Base-by-base conservation (phyloP, 1,140 invertebrate species). In the Armadillidium nasatum region DNA sequence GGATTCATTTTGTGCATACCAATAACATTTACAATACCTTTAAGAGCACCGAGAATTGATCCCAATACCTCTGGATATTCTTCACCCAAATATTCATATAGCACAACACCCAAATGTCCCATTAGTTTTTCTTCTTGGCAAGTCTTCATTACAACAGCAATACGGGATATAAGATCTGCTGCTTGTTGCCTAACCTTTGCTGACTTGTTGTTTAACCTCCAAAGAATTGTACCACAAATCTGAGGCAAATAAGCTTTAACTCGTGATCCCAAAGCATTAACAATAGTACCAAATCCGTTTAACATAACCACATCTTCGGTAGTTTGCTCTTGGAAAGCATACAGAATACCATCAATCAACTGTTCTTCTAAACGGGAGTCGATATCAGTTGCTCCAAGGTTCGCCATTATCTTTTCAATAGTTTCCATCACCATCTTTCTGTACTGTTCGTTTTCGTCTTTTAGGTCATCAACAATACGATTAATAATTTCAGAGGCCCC, bases 1-100 rank as follows among this genome's bases (percentile, higher is more conserved):
- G 98, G 98, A 7, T 96, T 99, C 97, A 99, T 99, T 88, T 99
- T 99, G 0, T 96, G 98, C 97, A 99, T 99, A 82, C 97, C 97
- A 84, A 99, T 99, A 4, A 99, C 98, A 86, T 99, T 99, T 0
- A 99, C 97, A 83, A 99, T 99, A 0, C 94, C 95, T 87, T 99
- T 99, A 0, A 99, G 86, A 0, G 97, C 98, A 1, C 97, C 98
- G 7, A 99, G 87, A 84, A 99, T 99, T 66, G 95, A 98, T 74
- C 98, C 98, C 75, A 99, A 85, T 33, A 99, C 98, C 87, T 99
- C 98, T 0, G 98, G 98, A 85, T 99, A 99, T 86, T 99, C 97
- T 87, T 99, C 98, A 81, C 98, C 98, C 79, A 99, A 87, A 85
- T 99, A 99, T 87, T 99, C 98, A 84, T 99, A 99, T 70, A 99